These are phyloP conservation scores for Drosophila putrida DNA, from an alignment of 2,888 invertebrate genomes.

Conservation along the genomic window DNA sequence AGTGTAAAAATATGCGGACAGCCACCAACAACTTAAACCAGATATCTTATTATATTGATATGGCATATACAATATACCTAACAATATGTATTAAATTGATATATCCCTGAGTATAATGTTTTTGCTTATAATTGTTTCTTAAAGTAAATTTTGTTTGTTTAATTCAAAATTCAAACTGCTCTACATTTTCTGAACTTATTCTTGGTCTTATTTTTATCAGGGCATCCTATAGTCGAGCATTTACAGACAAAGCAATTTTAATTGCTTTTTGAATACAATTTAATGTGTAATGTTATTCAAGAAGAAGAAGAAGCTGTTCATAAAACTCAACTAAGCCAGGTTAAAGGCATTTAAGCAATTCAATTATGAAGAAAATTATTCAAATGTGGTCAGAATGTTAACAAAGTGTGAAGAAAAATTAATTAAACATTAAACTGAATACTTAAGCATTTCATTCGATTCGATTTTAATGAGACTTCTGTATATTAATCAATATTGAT, in stretches of 20 bases:
- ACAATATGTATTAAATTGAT: too few relatives aligned
- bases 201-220: not conserved
- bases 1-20: too few relatives aligned
- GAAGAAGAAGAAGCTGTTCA: not conserved
- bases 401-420: not conserved
- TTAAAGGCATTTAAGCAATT: not conserved
- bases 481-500: constrained; percentile 1
- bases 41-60: too few relatives aligned
- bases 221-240: not conserved
- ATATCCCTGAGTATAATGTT: too few relatives aligned
- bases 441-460: not conserved
- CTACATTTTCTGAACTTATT: too few relatives aligned
- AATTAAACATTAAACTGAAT: not conserved
- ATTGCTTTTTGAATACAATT: constrained; percentile 1
- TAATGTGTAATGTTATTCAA: not conserved
- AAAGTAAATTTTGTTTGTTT: too few relatives aligned
- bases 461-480: not conserved
- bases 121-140: too few relatives aligned
- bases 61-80: too few relatives aligned
- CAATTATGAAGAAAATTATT: not conserved
- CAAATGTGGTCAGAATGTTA: not conserved
- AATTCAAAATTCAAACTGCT: too few relatives aligned
- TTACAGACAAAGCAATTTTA: not conserved
- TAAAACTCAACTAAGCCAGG: not conserved
- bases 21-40: too few relatives aligned